These are phyloP conservation scores for Conomelus anceps DNA, from an alignment of 2,888 invertebrate genomes.

Conservation along the genomic window DNA sequence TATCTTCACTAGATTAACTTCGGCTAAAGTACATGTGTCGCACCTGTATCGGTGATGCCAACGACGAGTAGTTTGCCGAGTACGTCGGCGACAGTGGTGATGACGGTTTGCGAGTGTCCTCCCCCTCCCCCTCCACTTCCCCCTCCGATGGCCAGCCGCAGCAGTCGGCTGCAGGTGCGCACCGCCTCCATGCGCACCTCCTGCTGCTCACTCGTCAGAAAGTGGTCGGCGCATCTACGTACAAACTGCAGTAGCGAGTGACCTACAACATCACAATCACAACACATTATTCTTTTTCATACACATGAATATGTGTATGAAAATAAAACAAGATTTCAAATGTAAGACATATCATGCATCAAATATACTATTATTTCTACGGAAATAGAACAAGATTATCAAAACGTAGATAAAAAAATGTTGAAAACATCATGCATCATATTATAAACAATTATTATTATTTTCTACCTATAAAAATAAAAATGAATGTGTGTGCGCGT, in stretches of 20 bases:
- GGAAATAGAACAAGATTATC: too few species aligned
- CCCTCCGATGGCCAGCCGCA: slow-evolving; percentile 66
- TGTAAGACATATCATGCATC: too few species aligned
- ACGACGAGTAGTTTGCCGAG: slow-evolving; percentile 84
- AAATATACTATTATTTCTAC: too few species aligned
- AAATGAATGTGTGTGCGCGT: too few species aligned
- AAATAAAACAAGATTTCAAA: too few species aligned
- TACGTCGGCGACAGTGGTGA: slow-evolving; percentile 83
- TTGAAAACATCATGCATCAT: too few species aligned
- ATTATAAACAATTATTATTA: too few species aligned
- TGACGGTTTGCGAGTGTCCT: slow-evolving; percentile 65
- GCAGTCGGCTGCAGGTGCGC: slow-evolving; percentile 80
- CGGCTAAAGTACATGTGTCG: slow-evolving; percentile 5
- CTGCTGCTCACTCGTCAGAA: slow-evolving; percentile 81
- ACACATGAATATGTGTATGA: too few species aligned
- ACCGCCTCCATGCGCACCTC: slow-evolving; percentile 92
- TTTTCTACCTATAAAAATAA: too few species aligned
- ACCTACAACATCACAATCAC: slow-evolving; percentile 41
- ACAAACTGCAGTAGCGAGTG: slow-evolving; percentile 89
- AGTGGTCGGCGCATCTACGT: slow-evolving; percentile 84
- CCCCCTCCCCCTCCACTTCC: not conserved
- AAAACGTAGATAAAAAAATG: too few species aligned
- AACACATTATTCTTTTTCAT: not conserved
- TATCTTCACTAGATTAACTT: not conserved
- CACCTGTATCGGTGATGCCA: slow-evolving; percentile 83